Conservation (phyloP, 1,140 invertebrate genomes). For the Bombus waltoni region DNA sequence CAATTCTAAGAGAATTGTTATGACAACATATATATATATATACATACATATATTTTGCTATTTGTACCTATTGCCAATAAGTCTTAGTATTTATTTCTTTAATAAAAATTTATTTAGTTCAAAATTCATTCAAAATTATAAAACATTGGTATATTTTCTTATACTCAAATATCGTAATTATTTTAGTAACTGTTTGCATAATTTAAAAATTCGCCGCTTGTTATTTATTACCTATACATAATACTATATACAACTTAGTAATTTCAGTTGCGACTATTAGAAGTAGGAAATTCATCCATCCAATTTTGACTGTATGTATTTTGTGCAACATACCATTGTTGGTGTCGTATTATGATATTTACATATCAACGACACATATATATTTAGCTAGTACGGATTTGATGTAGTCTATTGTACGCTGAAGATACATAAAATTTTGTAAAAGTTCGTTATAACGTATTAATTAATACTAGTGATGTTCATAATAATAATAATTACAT, state of each 20-base stretch:
- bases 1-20: conserved; percentile 44
- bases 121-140: conserved; percentile 33
- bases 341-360: conserved; percentile 16
- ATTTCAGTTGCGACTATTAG: conserved; percentile 17
- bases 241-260: background rate
- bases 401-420: conserved; percentile 47
- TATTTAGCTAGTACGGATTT: conserved; percentile 15
- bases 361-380: conserved; percentile 10
- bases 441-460: conserved; percentile 24
- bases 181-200: background rate
- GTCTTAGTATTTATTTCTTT: conserved; percentile 28
- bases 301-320: conserved; percentile 11
- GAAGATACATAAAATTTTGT: conserved; percentile 24
- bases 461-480: conserved; percentile 1
- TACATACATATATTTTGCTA: conserved; percentile 37
- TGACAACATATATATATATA: conserved; percentile 9
- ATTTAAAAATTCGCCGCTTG: background rate
- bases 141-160: conserved; percentile 27
- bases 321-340: conserved; percentile 9
- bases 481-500: conserved; percentile 4
- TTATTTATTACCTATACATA: conserved; percentile 21
- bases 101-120: conserved; percentile 24
- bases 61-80: conserved; percentile 29
- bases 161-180: conserved; percentile 2
- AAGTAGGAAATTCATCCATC: conserved; percentile 23